Evolutionary conservation across 2,113 vertebrate genomes (phyloP), one percentile per base, ranked within the genome.

Genomic region (Phylloscopus trochilus): DNA sequence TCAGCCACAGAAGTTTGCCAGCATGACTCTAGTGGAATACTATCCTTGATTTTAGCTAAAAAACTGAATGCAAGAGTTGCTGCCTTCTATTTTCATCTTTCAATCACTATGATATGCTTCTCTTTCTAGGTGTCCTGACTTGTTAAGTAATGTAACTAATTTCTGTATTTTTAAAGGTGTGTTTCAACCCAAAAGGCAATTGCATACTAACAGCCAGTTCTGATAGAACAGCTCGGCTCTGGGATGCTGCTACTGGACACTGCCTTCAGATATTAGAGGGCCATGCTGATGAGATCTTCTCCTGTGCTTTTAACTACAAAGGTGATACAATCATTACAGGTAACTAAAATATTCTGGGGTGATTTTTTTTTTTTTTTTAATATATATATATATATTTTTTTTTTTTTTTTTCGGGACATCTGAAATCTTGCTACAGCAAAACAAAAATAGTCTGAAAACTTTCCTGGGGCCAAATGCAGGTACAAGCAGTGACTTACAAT

Each of bases 241-340:
- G 99, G 99, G 99, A 99, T n/a, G 98, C 95, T 79, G 97, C 97
- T 78, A 98, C 98, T 7, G 99, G 99, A 63, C 96, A 96, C 10
- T 99, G 99, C 83, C 97, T 99, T 39, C 99, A 99, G 97, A 91
- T 98, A 69, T 96, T 99, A n/a, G 96, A 98, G 88, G 99, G 99
- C 7, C 99, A 99, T 97, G 97, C 91, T 0, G 99, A 99, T 67
- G 99, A 99, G 89, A 99, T 99, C 93, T 99, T 99, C 96, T 99
- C 99, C 59, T 99, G 98, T 8, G 98, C 98, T 87, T 99, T 99
- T 96, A 99, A 99, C 97, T 99, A 99, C 23, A 97, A 98, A 96
- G 99, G 99, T 2, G 97, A 99, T 97, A 98, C 96, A 59, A 98
- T 99, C 85, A 99, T 99, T 75, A 99, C 98, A 98, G 98, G 98